Percentiles rank a stretch among this genome's conserved stretches.
Evolutionary conservation across 2,113 vertebrate species (phyloP).

Genomic region (Rousettus leschenaultii): DNA sequence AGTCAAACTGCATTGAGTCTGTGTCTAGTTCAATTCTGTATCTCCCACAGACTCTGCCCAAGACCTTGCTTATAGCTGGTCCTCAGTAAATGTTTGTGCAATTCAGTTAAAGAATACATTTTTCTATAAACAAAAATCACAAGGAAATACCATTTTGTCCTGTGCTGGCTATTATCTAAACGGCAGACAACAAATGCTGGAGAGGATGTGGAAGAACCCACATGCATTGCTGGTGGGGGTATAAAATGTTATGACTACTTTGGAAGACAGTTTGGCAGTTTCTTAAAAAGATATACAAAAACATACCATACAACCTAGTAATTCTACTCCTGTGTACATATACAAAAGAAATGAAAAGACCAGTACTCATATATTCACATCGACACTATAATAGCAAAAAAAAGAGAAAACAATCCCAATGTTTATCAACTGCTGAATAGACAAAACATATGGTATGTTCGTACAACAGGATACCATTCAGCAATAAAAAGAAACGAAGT

Average conservation of each 20-base stretch:
- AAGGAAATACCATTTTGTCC: not conserved
- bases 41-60: not conserved
- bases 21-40: not conserved
- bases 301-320: not conserved
- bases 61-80: not conserved
- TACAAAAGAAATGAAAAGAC: not conserved
- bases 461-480: not conserved
- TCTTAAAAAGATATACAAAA: slow-evolving; percentile 1
- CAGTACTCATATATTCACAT: not conserved
- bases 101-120: not conserved
- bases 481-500: not conserved
- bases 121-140: slow-evolving; percentile 13
- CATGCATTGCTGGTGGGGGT: not conserved
- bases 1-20: not conserved
- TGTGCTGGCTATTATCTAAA: not conserved
- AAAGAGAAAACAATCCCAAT: not conserved
- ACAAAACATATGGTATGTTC: not conserved
- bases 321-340: not conserved
- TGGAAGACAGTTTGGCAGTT: not conserved
- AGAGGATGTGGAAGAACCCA: not conserved
- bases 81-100: not conserved
- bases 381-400: not conserved
- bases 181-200: not conserved
- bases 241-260: not conserved
- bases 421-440: not conserved